Conservation (phyloP, 2,888 invertebrate species). For the Drosophila macrospina region DNA sequence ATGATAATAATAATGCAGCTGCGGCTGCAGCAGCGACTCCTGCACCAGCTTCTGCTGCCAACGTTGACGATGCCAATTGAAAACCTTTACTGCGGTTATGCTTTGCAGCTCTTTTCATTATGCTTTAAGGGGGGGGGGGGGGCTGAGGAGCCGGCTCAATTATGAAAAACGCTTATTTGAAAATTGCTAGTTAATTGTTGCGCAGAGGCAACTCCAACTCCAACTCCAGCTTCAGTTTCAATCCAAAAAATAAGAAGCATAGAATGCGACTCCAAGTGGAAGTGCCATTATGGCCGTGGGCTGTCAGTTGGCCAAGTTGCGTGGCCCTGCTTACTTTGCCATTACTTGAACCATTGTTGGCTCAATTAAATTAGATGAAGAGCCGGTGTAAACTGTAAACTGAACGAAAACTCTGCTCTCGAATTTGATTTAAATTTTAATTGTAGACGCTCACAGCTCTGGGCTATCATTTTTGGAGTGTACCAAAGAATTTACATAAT, state of each 20-base stretch:
- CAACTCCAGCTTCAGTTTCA: constrained; percentile 22
- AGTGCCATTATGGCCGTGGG: constrained; percentile 62
- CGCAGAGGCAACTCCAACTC: constrained; percentile 36
- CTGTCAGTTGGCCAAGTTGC: constrained; percentile 54
- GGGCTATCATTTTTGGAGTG: constrained; percentile 66
- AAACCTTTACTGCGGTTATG: constrained; percentile 63
- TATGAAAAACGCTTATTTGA: constrained; percentile 79
- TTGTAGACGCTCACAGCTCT: constrained; percentile 65
- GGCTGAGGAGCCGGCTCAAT: constrained; percentile 47
- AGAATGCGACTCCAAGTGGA: constrained; percentile 37
- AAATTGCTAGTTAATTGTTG: constrained; percentile 78
- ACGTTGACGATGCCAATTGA: constrained; percentile 72
- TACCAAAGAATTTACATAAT: constrained; percentile 71
- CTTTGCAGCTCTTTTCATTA: constrained; percentile 52
- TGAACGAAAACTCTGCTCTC: constrained; percentile 25
- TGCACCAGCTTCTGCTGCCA: constrained; percentile 31
- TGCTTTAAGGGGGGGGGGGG: constrained; percentile 16
- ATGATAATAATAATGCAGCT: constrained; percentile 48
- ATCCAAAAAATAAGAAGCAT: background rate
- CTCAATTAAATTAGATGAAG: constrained; percentile 72
- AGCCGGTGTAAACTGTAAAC: constrained; percentile 22
- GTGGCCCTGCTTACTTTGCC: constrained; percentile 39
- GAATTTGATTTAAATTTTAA: constrained; percentile 78
- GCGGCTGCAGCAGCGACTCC: constrained; percentile 29
- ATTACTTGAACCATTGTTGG: constrained; percentile 69